Evolutionary conservation across 2,888 invertebrate species (phyloP).

Genomic region (Spodoptera picta): DNA sequence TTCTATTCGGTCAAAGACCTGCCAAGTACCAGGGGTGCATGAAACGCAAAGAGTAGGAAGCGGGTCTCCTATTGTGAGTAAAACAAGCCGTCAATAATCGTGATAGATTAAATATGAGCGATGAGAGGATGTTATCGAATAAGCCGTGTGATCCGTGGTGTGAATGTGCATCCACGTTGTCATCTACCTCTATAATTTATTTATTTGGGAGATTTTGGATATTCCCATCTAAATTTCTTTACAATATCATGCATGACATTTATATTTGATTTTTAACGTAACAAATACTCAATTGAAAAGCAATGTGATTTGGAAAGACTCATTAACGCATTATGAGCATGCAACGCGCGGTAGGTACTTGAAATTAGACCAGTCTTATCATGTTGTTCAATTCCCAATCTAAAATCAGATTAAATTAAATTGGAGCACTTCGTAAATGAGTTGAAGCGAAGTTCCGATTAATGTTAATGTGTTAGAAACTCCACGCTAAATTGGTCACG

Average conservation of each 20-base stretch:
- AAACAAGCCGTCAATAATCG: conserved; percentile 51
- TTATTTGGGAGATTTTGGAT: conserved; percentile 29
- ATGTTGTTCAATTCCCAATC: too few species aligned
- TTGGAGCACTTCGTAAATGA: too few species aligned
- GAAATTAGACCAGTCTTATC: too few species aligned
- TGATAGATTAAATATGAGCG: conserved; percentile 52
- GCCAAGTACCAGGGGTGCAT: conserved; percentile 21
- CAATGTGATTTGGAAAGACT: too few species aligned
- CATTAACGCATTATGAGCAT: too few species aligned
- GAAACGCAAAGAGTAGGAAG: conserved; percentile 47
- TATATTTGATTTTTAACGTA: too few species aligned
- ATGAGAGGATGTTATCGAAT: conserved; percentile 43
- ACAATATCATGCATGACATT: too few species aligned
- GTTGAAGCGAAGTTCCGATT: background rate
- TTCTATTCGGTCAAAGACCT: conserved; percentile 49
- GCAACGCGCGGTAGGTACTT: too few species aligned
- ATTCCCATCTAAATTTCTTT: too few species aligned
- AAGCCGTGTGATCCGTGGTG: conserved; percentile 33
- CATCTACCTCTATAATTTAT: conserved; percentile 32
- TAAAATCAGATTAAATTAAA: too few species aligned
- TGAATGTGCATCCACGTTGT: conserved; percentile 28
- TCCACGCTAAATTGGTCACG: conserved; percentile 20
- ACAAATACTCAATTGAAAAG: too few species aligned
- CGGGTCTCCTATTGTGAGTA: conserved; percentile 44
- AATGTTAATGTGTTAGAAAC: conserved; percentile 3